Evolutionary conservation across 2,888 invertebrate genomes (phyloP), one percentile per base, ranked within the genome.

Genomic region (Lymantria dispar): DNA sequence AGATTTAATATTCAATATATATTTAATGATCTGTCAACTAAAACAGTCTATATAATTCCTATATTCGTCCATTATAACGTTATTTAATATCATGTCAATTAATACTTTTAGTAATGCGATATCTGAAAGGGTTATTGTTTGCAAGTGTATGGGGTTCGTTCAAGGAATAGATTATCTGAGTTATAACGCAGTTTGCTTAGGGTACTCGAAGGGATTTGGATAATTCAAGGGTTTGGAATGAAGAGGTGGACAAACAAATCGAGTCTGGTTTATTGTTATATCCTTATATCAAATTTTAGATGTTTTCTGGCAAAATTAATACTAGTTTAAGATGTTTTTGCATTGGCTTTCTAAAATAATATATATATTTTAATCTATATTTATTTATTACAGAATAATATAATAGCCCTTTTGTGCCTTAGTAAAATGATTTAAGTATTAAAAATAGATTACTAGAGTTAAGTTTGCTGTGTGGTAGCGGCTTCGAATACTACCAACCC

Each of bases 81-180:
- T 13, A 52, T 33, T 12, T 43, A 51, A 56, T 56, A 61, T 48
- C 55, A 55, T 78, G 53, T 56, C 67, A 67, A 67, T 64, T 67
- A 67, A 79, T 78, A 80, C 74, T 79, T 74, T 70, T 66, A 73
- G 80, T 78, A 75, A 80, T 62, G 63, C 58, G 74, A 75, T 70
- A 62, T 55, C 50, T 50, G 68, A 71, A 68, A 70, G 74, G 74
- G 72, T 70, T 64, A 47, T 53, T 77, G 72, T 79, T 79, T 78
- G 72, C 70, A 40, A 62, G 72, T 71, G 76, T 60, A 65, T 56
- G 60, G 64, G 62, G 65, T 75, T 76, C 64, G 54, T 55, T 68
- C 68, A 54, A 54, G 54, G 62, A 61, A 58, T 70, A 67, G 66
- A 67, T 67, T 67, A 67, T 58, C 54, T 54, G 56, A 66, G 56